phyloP scores from a whole-genome alignment of 2,888 invertebrate species.

The Drosophila mayaguana region DNA sequence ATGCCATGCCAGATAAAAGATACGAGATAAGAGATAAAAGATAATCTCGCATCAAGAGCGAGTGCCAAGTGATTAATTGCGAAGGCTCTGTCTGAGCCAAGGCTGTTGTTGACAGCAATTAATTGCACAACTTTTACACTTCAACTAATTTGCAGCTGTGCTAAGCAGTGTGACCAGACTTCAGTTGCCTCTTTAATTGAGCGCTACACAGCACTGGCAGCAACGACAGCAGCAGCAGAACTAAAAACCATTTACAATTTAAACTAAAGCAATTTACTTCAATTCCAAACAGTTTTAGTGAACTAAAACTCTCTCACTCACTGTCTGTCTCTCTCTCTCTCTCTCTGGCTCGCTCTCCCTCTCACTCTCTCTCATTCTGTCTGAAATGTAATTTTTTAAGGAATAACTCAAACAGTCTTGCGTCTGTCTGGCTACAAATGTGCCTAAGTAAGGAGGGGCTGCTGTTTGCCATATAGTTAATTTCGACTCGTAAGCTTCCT shows the following conservation, averaged over 20 bases:
- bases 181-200: neutral
- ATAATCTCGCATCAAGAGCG: neutral
- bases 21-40: neutral
- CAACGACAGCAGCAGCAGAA: neutral
- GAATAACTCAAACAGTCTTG: conserved; percentile 25
- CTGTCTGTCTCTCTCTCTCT: neutral
- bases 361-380: neutral
- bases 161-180: neutral
- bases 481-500: conserved; percentile 51
- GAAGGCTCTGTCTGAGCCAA: neutral
- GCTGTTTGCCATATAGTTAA: conserved; percentile 66
- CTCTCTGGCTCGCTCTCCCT: too few relatives aligned
- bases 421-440: conserved; percentile 13
- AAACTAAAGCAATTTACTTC: conserved; percentile 39
- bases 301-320: neutral
- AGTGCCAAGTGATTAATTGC: conserved; percentile 1
- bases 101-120: conserved; percentile 9
- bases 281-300: conserved; percentile 31
- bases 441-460: conserved; percentile 41
- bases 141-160: neutral
- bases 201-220: neutral
- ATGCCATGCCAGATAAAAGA: neutral
- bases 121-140: conserved; percentile 6
- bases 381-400: conserved; percentile 33
- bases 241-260: conserved; percentile 11